phyloP scores from a whole-genome alignment of 2,797 vertebrate species.

The Alfaro cultratus region DNA sequence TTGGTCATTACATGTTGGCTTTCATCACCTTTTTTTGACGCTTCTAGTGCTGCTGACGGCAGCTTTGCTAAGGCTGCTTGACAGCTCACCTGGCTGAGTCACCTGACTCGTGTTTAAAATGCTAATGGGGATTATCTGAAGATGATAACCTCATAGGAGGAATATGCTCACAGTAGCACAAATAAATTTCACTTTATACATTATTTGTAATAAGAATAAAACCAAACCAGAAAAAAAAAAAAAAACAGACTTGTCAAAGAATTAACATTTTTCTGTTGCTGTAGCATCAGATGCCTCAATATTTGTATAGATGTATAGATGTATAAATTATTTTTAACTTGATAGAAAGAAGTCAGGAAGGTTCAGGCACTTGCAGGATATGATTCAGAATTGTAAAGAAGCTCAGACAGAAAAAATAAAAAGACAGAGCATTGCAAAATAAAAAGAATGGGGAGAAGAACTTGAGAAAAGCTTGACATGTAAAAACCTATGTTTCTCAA shows the following conservation, averaged over 20 bases:
- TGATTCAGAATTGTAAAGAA: neutral
- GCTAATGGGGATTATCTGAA: conserved; percentile 38
- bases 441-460: neutral
- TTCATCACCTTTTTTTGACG: conserved; percentile 10
- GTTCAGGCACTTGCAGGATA: neutral
- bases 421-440: neutral
- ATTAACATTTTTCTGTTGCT: neutral
- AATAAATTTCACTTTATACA: conserved; percentile 16
- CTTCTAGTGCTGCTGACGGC: conserved; percentile 3
- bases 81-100: conserved; percentile 25
- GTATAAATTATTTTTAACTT: neutral
- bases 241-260: neutral
- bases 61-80: conserved; percentile 7
- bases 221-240: conserved; percentile 11
- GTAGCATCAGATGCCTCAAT: neutral
- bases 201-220: conserved; percentile 11
- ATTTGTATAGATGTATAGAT: neutral
- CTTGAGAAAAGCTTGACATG: neutral
- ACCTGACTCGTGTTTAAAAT: conserved; percentile 25
- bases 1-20: conserved; percentile 39
- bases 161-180: conserved; percentile 1
- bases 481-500: neutral
- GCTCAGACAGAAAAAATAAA: neutral
- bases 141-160: conserved; percentile 2
- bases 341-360: neutral